Evolutionary conservation across 2,113 vertebrate genomes (phyloP).

Genomic region (Lophura nycthemera): DNA sequence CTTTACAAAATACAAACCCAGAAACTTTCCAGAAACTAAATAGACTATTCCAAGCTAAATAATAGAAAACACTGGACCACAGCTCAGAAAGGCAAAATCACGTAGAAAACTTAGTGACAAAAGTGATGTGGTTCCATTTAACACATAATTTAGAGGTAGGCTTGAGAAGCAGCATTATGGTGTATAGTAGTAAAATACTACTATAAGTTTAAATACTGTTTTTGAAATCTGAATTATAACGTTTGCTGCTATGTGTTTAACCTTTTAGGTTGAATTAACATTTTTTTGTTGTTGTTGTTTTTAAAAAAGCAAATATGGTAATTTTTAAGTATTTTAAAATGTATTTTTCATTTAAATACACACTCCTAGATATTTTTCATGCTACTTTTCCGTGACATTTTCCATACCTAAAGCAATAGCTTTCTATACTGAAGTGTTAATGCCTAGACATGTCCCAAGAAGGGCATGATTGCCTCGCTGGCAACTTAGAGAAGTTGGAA

Average conservation of each 20-base stretch:
- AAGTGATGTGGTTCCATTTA: background rate
- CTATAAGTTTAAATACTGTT: constrained; percentile 9
- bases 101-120: background rate
- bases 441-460: background rate
- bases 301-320: constrained; percentile 9
- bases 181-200: constrained; percentile 19
- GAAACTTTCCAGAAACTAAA: constrained; percentile 29
- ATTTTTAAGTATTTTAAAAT: constrained; percentile 37
- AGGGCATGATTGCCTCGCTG: background rate
- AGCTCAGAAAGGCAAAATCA: background rate
- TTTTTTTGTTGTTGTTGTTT: background rate
- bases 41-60: constrained; percentile 8
- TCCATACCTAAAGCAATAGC: background rate
- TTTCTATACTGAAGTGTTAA: background rate
- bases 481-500: constrained; percentile 16
- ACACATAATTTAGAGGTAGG: background rate
- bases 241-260: constrained; percentile 52
- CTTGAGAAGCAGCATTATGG: constrained; percentile 15
- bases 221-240: constrained; percentile 13
- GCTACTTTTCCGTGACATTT: background rate
- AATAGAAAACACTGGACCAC: background rate
- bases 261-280: constrained; percentile 7
- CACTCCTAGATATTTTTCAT: background rate
- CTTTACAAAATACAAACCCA: background rate
- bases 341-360: constrained; percentile 40